These are phyloP conservation scores for Hymenochirus boettgeri DNA, from an alignment of 2,113 vertebrate genomes.

Conservation along the genomic window DNA sequence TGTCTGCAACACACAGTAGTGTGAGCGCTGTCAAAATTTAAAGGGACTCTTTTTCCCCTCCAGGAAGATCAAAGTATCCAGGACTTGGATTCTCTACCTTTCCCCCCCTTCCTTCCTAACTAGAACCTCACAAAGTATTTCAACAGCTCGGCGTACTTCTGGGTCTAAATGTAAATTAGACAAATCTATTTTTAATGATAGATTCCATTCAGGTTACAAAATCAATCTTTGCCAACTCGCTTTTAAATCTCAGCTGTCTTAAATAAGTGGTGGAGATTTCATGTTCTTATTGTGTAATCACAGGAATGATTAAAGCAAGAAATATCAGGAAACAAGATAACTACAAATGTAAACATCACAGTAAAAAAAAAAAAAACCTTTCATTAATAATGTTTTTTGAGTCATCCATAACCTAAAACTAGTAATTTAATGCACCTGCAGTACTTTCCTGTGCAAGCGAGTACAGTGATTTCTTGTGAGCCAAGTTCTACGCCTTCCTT, in stretches of 20 bases:
- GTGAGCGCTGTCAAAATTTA: too few species aligned
- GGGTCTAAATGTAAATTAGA: not conserved
- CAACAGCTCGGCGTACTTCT: not conserved
- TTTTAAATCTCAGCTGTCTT: not conserved
- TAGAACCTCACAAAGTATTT: not conserved
- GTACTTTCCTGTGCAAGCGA: constrained; percentile 32
- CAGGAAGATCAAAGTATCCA: too few species aligned
- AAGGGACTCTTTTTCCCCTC: too few species aligned
- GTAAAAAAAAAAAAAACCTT: not conserved
- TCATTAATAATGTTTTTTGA: constrained; percentile 34
- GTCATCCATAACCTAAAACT: constrained; percentile 15
- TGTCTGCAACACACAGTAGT: too few species aligned
- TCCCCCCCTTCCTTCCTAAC: not conserved
- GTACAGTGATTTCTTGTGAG: constrained; percentile 13
- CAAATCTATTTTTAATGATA: constrained; percentile 10
- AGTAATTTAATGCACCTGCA: constrained; percentile 40
- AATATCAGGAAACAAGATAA: constrained; percentile 7
- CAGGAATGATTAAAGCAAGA: constrained; percentile 14
- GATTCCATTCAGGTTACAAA: constrained; percentile 4
- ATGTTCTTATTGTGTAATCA: not conserved
- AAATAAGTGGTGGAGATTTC: not conserved
- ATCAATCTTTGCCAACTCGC: constrained; percentile 1
- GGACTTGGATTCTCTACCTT: too few species aligned
- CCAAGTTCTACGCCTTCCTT: constrained; percentile 40
- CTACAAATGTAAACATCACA: constrained; percentile 22